Evolutionary conservation across 2,113 vertebrate genomes (phyloP).

Genomic region (Pyrgilauda ruficollis): DNA sequence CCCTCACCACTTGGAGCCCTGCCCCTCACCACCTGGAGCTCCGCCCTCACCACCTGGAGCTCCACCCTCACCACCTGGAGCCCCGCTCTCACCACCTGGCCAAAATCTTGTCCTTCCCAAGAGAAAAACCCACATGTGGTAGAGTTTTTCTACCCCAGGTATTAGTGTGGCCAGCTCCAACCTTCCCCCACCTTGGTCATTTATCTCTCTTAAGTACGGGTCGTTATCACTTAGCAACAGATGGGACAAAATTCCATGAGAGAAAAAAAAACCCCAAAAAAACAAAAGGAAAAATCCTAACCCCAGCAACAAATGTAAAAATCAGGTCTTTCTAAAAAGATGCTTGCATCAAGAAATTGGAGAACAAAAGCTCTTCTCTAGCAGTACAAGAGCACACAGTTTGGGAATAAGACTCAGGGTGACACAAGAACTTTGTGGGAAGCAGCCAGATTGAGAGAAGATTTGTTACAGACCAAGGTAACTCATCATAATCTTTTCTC

Average conservation of each 20-base stretch:
- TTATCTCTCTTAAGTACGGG: background rate
- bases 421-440: background rate
- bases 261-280: background rate
- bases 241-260: background rate
- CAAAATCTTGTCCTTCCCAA: background rate
- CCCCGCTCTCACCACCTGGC: rapidly evolving
- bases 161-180: background rate
- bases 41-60: too few species aligned
- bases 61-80: too few species aligned
- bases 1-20: too few species aligned
- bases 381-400: background rate
- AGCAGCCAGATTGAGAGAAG: background rate
- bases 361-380: background rate
- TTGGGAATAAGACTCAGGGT: background rate
- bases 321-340: background rate
- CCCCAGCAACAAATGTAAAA: background rate
- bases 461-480: background rate
- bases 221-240: background rate
- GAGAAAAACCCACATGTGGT: too few species aligned
- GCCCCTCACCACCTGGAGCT: too few species aligned
- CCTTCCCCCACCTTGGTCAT: too few species aligned
- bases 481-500: background rate
- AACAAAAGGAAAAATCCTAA: background rate
- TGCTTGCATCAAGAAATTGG: background rate
- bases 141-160: too few species aligned